Evolutionary conservation across 2,888 invertebrate genomes (phyloP), one percentile per base, ranked within the genome.

Genomic region (Drosophila phalerata): DNA sequence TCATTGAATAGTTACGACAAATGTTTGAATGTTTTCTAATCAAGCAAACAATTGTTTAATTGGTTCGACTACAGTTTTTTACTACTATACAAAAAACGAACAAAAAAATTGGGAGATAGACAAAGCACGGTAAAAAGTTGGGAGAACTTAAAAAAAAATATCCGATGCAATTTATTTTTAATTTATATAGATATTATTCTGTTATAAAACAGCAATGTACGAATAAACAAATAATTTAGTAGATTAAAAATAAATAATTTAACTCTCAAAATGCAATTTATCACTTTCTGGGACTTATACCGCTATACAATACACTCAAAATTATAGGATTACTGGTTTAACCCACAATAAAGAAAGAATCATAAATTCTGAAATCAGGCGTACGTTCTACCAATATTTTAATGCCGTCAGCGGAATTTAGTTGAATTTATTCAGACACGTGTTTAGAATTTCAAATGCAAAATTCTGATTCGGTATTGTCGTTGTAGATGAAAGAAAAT

Each of bases 331-430:
- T 58, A 13, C 57, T 60, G 86, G 81, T 62, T 77, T 83, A 79
- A 73, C 80, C 80, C 86, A 77, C 66, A 57, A 66, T 55, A 34
- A 42, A 61, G 30, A 69, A 42, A 63, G 53, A 47, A 58, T 42
- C 62, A 69, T 81, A 71, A 85, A 82, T 77, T 73, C 37, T 28
- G 30, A 65, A 64, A 66, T 52, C 65, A 13, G 53, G 15, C 49
- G 43, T 42, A 15, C 43, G 38, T 57, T 74, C 79, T 53, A 57
- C 28, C 58, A 66, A 69, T 85, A 80, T 61, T 84, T 58, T 53
- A 67, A 84, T 84, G 81, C 81, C 57, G 37, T 43, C 84, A 72
- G 51, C 78, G 84, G 61, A 85, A 69, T 58, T 83, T 74, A 80
- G 71, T 64, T 71, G 63, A 83, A 67, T 66, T 86, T 78, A 81